These are phyloP conservation scores for Ceramica pisi DNA, from an alignment of 2,888 invertebrate species.

Conservation along the genomic window DNA sequence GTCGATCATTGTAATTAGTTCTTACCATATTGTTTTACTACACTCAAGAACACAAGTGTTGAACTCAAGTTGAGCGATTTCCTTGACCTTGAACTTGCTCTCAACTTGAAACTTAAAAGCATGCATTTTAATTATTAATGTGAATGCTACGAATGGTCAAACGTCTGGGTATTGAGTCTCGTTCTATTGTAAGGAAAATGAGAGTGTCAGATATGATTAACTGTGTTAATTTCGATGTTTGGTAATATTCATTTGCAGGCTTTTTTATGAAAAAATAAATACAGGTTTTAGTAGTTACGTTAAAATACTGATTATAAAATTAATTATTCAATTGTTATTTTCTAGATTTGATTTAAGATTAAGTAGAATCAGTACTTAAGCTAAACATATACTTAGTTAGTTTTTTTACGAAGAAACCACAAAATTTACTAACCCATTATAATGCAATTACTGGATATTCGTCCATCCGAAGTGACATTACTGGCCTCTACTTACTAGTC, in stretches of 20 bases:
- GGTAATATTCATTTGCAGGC: no score
- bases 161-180: not conserved
- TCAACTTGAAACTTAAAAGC: conserved; percentile 8
- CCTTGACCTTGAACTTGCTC: conserved; percentile 26
- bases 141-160: not conserved
- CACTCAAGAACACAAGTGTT: conserved; percentile 29
- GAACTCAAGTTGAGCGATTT: conserved; percentile 15
- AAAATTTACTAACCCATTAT: no score
- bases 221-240: not conserved
- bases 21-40: conserved; percentile 27
- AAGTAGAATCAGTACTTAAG: no score
- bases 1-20: conserved; percentile 4
- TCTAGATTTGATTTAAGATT: no score
- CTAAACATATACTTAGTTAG: no score
- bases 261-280: no score
- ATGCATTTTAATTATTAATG: conserved; percentile 1
- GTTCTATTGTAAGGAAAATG: conserved; percentile 4
- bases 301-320: no score
- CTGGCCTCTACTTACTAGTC: not conserved
- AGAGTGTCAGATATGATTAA: not conserved
- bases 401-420: no score
- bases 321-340: no score
- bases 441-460: not conserved
- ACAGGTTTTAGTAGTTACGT: no score
- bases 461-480: no score